Evolutionary conservation across 2,888 invertebrate genomes (phyloP), one percentile per base, ranked within the genome.

Genomic region (Nomada goodeniana): DNA sequence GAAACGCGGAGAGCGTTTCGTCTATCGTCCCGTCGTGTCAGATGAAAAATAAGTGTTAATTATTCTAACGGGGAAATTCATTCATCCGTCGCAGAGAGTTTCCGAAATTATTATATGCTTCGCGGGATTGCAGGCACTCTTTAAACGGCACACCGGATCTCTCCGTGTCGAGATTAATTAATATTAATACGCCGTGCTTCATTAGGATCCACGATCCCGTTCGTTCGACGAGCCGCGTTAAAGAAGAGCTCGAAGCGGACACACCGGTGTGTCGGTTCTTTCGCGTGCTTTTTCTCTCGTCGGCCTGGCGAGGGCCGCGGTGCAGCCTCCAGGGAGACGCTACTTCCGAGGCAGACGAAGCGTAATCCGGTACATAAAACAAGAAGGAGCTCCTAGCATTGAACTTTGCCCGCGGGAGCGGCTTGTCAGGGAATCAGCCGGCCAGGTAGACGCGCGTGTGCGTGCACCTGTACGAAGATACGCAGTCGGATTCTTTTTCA

Each of bases 401-500:
- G 89, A 90, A 89, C 88, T 89, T 89, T 89, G 87, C 88, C 87
- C 88, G 84, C 76, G 82, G 78, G 85, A 83, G 79, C 76, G 84
- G 79, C 73, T 85, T 87, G 87, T 87, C 84, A 80, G 86, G 69
- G 73, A 78, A 68, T 63, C 71, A 72, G 71, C 63, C 76, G 59
- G 76, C n/a, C 63, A 76, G 78, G 50, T 65, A 57, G 64, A 60
- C 50, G 52, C 61, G 71, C 60, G 69, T 71, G 79, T 69, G 77
- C 74, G 76, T 80, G 69, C 80, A 63, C 60, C 60, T 71, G 69
- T 61, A 70, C 71, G 36, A n/a, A 69, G 42, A 69, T 29, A 50
- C 55, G 26, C 50, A n/a, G 47, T 23, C 13, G 5, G 60, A 36
- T 75, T 42, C 75, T 65, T 64, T 68, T 63, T 57, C 63, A n/a